Conservation (phyloP, 2,888 invertebrate species). For the Cyaniris semiargus region DNA sequence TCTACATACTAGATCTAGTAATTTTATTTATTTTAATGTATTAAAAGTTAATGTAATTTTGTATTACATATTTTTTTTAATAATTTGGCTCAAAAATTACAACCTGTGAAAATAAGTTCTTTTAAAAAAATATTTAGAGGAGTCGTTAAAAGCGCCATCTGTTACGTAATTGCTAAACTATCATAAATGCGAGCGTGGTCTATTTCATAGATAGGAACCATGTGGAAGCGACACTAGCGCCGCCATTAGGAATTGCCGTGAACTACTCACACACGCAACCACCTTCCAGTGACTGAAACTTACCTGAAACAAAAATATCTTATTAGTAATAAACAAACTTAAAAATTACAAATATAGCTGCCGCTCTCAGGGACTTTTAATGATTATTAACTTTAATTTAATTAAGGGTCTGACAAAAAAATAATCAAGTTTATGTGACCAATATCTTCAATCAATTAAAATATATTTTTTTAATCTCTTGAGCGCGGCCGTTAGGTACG, state of each 20-base stretch:
- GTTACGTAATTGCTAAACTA: neutral
- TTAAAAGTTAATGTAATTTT: neutral
- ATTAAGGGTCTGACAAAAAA: no score
- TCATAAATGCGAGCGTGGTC: conserved; percentile 13
- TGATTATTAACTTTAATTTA: no score
- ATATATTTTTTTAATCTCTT: no score
- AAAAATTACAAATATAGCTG: no score
- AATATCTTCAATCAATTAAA: no score
- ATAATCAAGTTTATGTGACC: no score
- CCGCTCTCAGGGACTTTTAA: no score
- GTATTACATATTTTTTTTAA: neutral
- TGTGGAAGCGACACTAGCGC: conserved; percentile 39
- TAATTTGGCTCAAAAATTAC: no score
- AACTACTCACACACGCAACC: conserved; percentile 32
- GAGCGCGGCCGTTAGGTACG: no score
- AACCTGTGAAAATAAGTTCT: no score
- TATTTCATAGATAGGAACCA: conserved; percentile 38
- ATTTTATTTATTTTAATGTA: neutral
- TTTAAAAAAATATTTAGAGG: no score
- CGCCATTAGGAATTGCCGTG: conserved; percentile 18
- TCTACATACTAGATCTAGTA: neutral
- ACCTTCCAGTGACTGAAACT: neutral
- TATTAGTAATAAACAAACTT: neutral
- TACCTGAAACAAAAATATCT: conserved; percentile 17
- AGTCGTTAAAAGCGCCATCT: conserved; percentile 39